Base-by-base conservation (phyloP, 2,113 vertebrate genomes). In the Perca fluviatilis region DNA sequence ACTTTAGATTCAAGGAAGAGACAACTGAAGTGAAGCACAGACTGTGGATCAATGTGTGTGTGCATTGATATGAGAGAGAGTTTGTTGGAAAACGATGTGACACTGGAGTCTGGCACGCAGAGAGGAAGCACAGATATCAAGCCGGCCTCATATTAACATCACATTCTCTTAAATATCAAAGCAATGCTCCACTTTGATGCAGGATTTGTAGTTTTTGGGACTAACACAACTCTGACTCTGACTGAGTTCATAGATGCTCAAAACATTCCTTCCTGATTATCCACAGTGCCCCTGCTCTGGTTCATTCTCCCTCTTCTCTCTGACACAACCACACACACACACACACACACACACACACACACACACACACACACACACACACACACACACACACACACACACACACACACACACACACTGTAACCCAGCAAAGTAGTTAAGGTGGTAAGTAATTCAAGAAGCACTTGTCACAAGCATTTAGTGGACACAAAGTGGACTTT, bases 391-490 rank as follows among this genome's bases (percentile, higher is more conserved):
- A 63, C 65, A 50, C 54, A 68, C 61, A 14, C 74, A 15, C 25
- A 66, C 43, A 57, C 56, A 18, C 71, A 54, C 61, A 30, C 64
- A 19, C 73, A 10, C 25, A 65, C 60, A 30, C 64, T 84, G 60
- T 69, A 47, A 80, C 70, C 53, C 25, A 76, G 77, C 57, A 69
- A 82, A 7, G 56, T 69, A 77, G 77, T 86, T 86, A 89, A 82
- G 73, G 47, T 79, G 46, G 50, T 68, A 67, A 82, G 57, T 53
- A 74, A 79, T 76, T 61, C 6, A 61, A 77, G 9, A 23, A 7
- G 74, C 56, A 82, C 61, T 86, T 89, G 87, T 89, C 90, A 88
- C 67, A 87, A 72, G 51, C 57, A 70, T 82, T 92, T 77, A 88
- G 57, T 27, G 74, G 65, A 77, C 54, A 57, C 68, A 81, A n/a